Evolutionary conservation across 2,888 invertebrate species (phyloP).

Genomic region (Euzetes globulus): DNA sequence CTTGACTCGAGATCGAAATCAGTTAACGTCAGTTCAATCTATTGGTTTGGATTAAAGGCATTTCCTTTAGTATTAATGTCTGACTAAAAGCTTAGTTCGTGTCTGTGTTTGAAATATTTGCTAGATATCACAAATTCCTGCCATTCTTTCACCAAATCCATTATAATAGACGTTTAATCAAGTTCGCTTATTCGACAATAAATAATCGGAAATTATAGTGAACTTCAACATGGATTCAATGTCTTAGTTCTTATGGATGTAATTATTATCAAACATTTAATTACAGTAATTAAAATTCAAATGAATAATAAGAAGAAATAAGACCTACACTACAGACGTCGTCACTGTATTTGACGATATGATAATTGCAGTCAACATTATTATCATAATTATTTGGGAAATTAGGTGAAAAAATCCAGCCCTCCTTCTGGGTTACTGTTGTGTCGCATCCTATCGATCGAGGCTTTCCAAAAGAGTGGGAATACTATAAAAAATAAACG

Average conservation of each 20-base stretch:
- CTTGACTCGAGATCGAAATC: slow-evolving; percentile 41
- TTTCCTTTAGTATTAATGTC: neutral
- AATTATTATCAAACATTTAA: neutral
- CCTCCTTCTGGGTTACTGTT: slow-evolving; percentile 36
- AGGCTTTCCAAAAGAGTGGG: neutral
- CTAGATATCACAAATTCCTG: too few relatives aligned
- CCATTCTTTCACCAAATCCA: neutral
- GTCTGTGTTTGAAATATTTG: too few relatives aligned
- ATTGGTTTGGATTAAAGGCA: neutral
- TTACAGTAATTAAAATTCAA: neutral
- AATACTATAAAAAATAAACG: neutral
- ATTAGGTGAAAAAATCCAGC: slow-evolving; percentile 41
- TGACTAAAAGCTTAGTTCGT: too few relatives aligned
- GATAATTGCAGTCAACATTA: slow-evolving; percentile 41
- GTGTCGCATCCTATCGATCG: slow-evolving; percentile 35
- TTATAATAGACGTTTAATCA: neutral
- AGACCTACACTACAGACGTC: slow-evolving; percentile 39
- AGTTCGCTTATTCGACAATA: neutral
- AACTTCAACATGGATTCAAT: neutral
- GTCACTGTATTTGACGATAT: slow-evolving; percentile 39
- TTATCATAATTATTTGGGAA: slow-evolving; percentile 41
- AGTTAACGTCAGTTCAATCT: slow-evolving; percentile 38
- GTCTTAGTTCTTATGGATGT: neutral
- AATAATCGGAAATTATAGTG: neutral
- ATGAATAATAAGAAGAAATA: neutral